phyloP scores from a whole-genome alignment of 2,888 invertebrate species.

The Liposcelis brunnea region DNA sequence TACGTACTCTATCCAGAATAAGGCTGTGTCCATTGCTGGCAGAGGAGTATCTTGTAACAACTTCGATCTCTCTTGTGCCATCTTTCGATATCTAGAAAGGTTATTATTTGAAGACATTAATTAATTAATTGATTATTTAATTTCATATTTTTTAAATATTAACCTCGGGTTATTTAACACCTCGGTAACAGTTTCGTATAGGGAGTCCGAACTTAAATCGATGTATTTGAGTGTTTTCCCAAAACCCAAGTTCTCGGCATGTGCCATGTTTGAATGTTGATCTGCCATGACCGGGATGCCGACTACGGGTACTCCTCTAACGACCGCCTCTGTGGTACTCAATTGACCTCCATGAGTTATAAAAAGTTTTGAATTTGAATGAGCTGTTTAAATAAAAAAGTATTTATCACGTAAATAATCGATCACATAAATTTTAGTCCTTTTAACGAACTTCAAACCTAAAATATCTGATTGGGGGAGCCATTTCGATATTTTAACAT shows the following conservation, averaged over 20 bases:
- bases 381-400: too few relatives aligned
- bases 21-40: slow-evolving; percentile 14
- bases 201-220: slow-evolving; percentile 19
- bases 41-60: slow-evolving; percentile 9
- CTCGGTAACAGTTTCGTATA: slow-evolving; percentile 19
- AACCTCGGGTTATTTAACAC: slow-evolving; percentile 18
- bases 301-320: slow-evolving; percentile 27
- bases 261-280: slow-evolving; percentile 33
- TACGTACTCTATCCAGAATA: slow-evolving; percentile 16
- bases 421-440: too few relatives aligned
- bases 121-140: too few relatives aligned
- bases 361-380: slow-evolving; percentile 30
- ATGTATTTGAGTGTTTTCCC: slow-evolving; percentile 25
- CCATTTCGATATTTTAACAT: slow-evolving; percentile 20
- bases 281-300: slow-evolving; percentile 26
- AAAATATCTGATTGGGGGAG: slow-evolving; percentile 12
- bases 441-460: too few relatives aligned
- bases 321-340: slow-evolving; percentile 30
- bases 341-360: slow-evolving; percentile 35
- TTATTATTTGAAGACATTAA: too few relatives aligned
- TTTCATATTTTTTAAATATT: too few relatives aligned
- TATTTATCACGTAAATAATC: slow-evolving; percentile 8
- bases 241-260: slow-evolving; percentile 33
- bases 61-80: background rate
- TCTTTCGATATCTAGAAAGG: slow-evolving; percentile 4